These are phyloP conservation scores for Phacellophora camtschatica DNA, from an alignment of 30 jellyfish, hydroid and myxozoan species.

Conservation along the genomic window DNA sequence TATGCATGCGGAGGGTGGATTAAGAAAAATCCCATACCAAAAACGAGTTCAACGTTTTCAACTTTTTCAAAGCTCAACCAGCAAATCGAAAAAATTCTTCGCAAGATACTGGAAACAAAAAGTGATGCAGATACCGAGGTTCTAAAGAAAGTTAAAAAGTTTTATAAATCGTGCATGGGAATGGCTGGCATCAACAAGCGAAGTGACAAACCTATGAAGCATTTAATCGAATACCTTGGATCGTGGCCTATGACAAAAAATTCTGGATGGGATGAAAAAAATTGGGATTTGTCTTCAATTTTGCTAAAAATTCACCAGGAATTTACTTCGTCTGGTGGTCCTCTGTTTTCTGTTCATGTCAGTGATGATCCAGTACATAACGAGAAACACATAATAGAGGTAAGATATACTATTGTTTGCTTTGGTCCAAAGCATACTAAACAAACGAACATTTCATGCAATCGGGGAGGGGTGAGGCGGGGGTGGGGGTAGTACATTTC, in stretches of 20 bases:
- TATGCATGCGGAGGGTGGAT: constrained; percentile 99
- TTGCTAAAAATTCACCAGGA: constrained; percentile 75
- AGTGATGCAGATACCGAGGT: constrained; percentile 53
- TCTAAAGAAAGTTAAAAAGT: constrained; percentile 69
- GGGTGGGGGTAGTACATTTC: no score
- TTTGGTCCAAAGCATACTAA: not conserved
- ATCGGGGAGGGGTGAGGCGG: no score
- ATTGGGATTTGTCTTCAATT: constrained; percentile 69
- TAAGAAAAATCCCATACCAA: constrained; percentile 88
- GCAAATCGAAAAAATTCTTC: constrained; percentile 81
- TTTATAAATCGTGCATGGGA: constrained; percentile 83
- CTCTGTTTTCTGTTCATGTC: constrained; percentile 92
- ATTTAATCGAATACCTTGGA: constrained; percentile 67
- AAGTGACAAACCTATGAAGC: constrained; percentile 80
- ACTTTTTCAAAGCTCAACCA: constrained; percentile 91
- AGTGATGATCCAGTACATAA: constrained; percentile 96
- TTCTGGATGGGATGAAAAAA: constrained; percentile 54
- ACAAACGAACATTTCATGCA: no score
- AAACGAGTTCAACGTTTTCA: constrained; percentile 93
- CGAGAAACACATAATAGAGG: constrained; percentile 92
- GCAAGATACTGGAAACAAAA: constrained; percentile 63
- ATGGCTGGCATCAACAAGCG: constrained; percentile 65
- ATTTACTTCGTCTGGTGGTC: constrained; percentile 98
- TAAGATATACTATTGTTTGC: not conserved
- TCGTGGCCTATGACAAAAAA: constrained; percentile 90